Conservation (phyloP, 1,140 invertebrate species). For the Pseudobourletiella spinata region DNA sequence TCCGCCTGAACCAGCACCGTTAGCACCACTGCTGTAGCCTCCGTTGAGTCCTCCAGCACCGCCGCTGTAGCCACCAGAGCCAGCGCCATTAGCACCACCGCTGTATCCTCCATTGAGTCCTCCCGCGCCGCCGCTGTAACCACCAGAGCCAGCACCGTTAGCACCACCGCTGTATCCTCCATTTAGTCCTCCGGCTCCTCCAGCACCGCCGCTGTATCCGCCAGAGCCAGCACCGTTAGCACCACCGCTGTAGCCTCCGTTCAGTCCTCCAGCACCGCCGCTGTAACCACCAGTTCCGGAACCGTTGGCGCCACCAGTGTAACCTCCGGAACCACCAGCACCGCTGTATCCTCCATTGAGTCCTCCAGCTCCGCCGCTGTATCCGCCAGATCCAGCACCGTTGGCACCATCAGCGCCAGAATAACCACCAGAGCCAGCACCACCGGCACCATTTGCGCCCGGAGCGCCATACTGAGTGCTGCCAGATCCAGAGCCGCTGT, state of each 20-base stretch:
- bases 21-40: neutral
- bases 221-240: slow-evolving; percentile 40
- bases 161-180: slow-evolving; percentile 17
- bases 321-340: slow-evolving; percentile 5
- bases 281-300: neutral
- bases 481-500: too few relatives aligned
- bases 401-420: too few relatives aligned
- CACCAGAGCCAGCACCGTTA: neutral
- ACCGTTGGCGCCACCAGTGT: neutral
- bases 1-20: neutral
- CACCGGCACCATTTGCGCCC: too few relatives aligned
- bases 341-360: too few relatives aligned
- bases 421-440: too few relatives aligned
- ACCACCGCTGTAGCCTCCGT: slow-evolving; percentile 38
- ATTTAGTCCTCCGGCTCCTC: neutral
- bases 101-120: neutral
- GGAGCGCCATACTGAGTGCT: too few relatives aligned
- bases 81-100: neutral
- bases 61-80: neutral
- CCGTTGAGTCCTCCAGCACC: neutral
- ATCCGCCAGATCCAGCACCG: too few relatives aligned
- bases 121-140: neutral
- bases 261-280: neutral
- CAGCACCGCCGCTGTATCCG: slow-evolving; percentile 2
- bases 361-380: too few relatives aligned